These are phyloP conservation scores for Vesta saturnalis DNA, from an alignment of 2,888 invertebrate genomes.

Conservation along the genomic window DNA sequence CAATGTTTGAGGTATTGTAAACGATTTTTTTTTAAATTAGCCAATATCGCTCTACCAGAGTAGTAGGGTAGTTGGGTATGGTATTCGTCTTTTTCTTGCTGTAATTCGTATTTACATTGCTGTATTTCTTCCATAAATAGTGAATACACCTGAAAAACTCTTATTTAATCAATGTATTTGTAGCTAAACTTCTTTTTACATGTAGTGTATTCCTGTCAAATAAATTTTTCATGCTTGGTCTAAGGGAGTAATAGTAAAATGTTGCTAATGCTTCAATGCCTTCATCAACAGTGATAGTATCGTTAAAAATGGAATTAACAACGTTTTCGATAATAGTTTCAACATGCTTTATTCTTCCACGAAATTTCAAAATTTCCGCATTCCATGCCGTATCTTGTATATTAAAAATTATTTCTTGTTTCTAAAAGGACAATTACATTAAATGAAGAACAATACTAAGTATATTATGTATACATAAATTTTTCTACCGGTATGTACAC, in stretches of 20 bases:
- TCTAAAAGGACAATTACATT: slow-evolving; percentile 51
- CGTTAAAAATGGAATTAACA: slow-evolving; percentile 80
- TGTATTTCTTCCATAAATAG: slow-evolving; percentile 82
- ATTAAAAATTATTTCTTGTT: slow-evolving; percentile 75
- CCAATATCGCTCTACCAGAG: slow-evolving; percentile 76
- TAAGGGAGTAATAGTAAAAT: slow-evolving; percentile 79
- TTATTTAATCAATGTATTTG: not conserved
- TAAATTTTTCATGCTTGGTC: slow-evolving; percentile 75
- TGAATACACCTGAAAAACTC: slow-evolving; percentile 70
- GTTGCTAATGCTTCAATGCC: slow-evolving; percentile 81
- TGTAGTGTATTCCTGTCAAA: slow-evolving; percentile 75
- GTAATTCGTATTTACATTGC: slow-evolving; percentile 75
- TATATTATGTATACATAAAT: too few species aligned
- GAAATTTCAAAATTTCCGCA: slow-evolving; percentile 73
- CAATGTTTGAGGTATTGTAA: slow-evolving; percentile 70
- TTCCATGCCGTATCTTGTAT: slow-evolving; percentile 87
- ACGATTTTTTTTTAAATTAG: slow-evolving; percentile 73
- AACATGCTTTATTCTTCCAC: slow-evolving; percentile 69
- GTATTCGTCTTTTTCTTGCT: slow-evolving; percentile 69
- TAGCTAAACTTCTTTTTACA: slow-evolving; percentile 60
- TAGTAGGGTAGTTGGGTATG: slow-evolving; percentile 76
- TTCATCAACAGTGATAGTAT: slow-evolving; percentile 82
- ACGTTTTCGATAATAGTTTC: slow-evolving; percentile 86
- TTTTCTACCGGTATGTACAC: too few species aligned
- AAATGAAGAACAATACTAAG: too few species aligned